Conservation (phyloP, 2,113 vertebrate species). For the Suricata suricatta region DNA sequence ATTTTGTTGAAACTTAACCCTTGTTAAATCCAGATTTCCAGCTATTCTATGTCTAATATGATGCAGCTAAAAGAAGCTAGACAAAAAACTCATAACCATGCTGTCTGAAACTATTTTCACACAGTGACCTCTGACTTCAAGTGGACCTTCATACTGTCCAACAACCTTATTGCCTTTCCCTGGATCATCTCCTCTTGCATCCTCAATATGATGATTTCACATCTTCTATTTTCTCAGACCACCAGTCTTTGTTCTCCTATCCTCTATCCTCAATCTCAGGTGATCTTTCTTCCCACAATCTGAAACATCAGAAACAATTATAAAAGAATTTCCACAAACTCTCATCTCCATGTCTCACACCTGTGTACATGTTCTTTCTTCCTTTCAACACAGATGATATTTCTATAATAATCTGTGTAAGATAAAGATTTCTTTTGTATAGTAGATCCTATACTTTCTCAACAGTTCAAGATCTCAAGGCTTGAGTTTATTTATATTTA, state of each 20-base stretch:
- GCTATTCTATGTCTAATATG: not conserved
- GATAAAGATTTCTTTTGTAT: not conserved
- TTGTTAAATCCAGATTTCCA: not conserved
- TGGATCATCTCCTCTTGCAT: not conserved
- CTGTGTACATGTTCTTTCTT: not conserved
- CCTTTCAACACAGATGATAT: not conserved
- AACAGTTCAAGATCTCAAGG: not conserved
- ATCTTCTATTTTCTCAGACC: not conserved
- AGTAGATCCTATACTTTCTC: not conserved
- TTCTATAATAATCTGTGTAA: not conserved
- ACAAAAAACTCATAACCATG: not conserved
- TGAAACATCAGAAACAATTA: not conserved
- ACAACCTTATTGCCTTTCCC: not conserved
- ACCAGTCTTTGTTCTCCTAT: not conserved
- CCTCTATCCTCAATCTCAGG: not conserved
- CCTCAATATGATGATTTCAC: not conserved
- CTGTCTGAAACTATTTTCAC: not conserved
- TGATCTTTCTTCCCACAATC: not conserved
- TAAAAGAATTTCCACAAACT: not conserved
- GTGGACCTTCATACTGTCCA: not conserved
- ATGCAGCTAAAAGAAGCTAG: not conserved
- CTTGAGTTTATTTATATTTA: not conserved
- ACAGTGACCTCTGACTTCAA: not conserved
- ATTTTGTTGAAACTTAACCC: not conserved
- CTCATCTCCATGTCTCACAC: not conserved